phyloP scores from a whole-genome alignment of 2,797 vertebrate genomes.

The Poeciliopsis infans region DNA sequence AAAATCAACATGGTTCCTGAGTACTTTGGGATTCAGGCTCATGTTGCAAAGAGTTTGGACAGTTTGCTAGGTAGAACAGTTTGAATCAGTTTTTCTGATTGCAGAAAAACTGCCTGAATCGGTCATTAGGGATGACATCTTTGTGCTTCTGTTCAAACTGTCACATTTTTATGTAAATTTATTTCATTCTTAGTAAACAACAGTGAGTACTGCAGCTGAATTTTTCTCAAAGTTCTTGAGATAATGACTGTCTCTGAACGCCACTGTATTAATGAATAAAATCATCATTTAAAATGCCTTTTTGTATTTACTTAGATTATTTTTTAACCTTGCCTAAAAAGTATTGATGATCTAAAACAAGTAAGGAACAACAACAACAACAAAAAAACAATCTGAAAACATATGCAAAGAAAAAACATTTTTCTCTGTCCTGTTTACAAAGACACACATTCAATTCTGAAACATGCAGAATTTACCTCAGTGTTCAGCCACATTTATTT shows the following conservation, averaged over 20 bases:
- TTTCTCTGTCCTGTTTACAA: neutral
- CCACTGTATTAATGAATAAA: neutral
- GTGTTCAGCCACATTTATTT: neutral
- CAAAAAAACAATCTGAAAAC: neutral
- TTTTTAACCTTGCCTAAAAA: neutral
- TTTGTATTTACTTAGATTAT: neutral
- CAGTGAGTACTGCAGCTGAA: neutral
- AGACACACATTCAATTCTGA: neutral
- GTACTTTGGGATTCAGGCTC: too few species aligned
- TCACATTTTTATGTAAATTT: neutral
- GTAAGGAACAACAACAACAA: neutral
- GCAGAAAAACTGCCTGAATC: neutral
- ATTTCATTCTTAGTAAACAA: neutral
- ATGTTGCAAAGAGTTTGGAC: too few species aligned
- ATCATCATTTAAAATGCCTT: neutral
- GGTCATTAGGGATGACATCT: neutral
- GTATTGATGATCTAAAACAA: neutral
- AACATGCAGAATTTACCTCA: neutral
- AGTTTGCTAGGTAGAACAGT: too few species aligned
- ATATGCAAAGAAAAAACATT: neutral
- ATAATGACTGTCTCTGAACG: neutral
- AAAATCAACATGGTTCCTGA: too few species aligned
- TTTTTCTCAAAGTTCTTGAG: neutral
- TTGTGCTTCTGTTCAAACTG: neutral
- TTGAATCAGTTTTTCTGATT: neutral